Conservation (phyloP, 2,888 invertebrate species). For the Dicyrtoma fusca region DNA sequence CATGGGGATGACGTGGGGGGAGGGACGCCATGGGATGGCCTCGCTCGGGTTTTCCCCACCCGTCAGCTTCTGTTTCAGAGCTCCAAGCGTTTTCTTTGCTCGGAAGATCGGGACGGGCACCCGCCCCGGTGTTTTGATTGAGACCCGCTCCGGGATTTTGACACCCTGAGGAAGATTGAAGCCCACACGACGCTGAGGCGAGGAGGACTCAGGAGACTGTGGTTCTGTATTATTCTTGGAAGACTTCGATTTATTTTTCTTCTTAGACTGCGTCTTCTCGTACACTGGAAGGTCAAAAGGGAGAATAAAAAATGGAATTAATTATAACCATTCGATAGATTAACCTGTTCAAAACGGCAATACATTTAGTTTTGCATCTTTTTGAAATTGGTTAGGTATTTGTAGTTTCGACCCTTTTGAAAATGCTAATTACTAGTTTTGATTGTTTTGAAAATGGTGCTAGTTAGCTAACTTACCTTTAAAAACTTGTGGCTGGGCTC, state of each 20-base stretch:
- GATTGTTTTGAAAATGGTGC: no score
- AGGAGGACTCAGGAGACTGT: background rate
- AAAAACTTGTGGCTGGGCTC: slow-evolving; percentile 34
- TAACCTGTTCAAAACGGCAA: no score
- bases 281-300: background rate
- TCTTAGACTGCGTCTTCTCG: slow-evolving; percentile 6
- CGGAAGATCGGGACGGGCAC: background rate
- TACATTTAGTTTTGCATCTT: no score
- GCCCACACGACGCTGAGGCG: slow-evolving; percentile 17
- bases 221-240: background rate
- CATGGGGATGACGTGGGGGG: slow-evolving; percentile 5
- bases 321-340: no score
- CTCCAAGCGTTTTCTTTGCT: slow-evolving; percentile 19
- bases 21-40: slow-evolving; percentile 5
- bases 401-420: no score
- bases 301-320: no score
- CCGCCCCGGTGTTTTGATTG: background rate
- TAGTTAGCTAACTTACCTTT: background rate
- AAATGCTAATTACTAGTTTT: no score
- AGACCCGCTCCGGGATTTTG: slow-evolving; percentile 18
- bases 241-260: background rate
- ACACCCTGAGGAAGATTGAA: slow-evolving; percentile 26
- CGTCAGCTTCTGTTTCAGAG: slow-evolving; percentile 13
- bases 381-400: no score
- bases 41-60: slow-evolving; percentile 7